These are phyloP conservation scores for Malurus splendens DNA, from an alignment of 2,797 vertebrate genomes.

Conservation along the genomic window DNA sequence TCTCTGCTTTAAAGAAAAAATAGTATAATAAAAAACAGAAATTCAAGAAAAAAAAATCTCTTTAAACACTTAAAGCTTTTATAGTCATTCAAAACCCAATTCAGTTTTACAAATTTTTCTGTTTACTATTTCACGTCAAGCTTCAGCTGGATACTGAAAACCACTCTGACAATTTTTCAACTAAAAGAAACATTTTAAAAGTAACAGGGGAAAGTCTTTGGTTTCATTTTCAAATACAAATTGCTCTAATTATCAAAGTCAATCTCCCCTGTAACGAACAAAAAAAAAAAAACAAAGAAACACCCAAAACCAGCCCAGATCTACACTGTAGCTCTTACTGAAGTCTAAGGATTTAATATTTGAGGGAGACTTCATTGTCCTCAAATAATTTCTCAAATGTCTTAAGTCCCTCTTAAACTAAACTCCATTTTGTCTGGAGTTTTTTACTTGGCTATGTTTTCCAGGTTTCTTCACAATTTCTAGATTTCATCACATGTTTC, in stretches of 20 bases:
- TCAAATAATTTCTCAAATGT: neutral
- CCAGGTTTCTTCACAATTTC: neutral
- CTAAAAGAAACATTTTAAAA: neutral
- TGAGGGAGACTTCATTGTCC: neutral
- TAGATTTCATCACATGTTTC: neutral
- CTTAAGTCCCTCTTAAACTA: neutral
- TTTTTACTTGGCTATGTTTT: neutral
- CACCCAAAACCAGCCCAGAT: neutral
- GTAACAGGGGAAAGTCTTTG: neutral
- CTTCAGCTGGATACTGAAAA: neutral
- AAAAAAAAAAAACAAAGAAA: neutral
- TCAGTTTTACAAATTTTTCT: neutral
- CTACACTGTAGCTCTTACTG: neutral
- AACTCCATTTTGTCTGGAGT: neutral
- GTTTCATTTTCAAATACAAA: neutral
- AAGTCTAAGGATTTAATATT: neutral
- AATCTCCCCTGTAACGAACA: neutral
- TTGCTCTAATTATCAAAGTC: neutral
- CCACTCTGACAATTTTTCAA: neutral
- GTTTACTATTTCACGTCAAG: neutral
- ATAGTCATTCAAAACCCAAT: neutral
- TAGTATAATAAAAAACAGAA: neutral
- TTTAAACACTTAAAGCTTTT: neutral
- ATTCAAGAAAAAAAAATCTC: neutral
- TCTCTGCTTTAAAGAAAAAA: neutral